Conservation (phyloP, 2,797 vertebrate species). For the Enteromius radiatus region DNA sequence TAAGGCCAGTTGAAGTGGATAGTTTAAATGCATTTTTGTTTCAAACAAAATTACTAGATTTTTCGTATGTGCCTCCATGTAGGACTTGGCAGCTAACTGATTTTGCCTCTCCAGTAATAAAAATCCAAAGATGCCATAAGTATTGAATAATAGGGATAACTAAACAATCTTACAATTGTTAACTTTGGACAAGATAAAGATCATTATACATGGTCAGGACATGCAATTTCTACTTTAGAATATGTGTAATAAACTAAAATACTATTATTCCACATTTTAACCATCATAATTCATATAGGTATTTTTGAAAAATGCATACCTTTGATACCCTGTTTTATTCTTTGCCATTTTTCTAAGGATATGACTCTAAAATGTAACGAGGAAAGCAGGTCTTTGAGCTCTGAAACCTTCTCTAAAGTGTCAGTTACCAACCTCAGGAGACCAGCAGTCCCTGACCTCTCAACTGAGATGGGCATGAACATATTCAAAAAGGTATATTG, state of each 20-base stretch:
- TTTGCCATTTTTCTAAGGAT: slow-evolving; percentile 76
- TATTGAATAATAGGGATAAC: neutral
- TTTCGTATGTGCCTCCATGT: neutral
- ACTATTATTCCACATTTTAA: neutral
- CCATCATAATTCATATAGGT: neutral
- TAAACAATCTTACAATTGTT: neutral
- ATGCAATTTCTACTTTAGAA: neutral
- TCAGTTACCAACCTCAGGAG: slow-evolving; percentile 94
- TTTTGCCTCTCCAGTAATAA: neutral
- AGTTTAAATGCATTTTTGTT: neutral
- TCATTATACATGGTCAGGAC: neutral
- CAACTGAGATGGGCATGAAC: slow-evolving; percentile 94
- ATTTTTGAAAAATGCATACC: neutral
- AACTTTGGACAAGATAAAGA: neutral
- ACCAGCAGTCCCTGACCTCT: slow-evolving; percentile 93
- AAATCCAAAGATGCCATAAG: neutral
- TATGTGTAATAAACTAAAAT: neutral
- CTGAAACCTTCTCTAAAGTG: slow-evolving; percentile 92
- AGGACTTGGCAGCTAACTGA: neutral
- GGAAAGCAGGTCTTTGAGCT: slow-evolving; percentile 90
- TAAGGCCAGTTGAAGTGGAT: neutral
- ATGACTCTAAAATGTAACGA: slow-evolving; percentile 96
- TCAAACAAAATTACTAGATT: neutral
- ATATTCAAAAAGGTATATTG: slow-evolving; percentile 93
- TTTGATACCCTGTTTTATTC: neutral